A percentile compares a stretch with the other conserved stretches of the same genome.
These are phyloP conservation scores for Phyllostomus hastatus DNA, from an alignment of 2,113 vertebrate species.

Conservation along the genomic window DNA sequence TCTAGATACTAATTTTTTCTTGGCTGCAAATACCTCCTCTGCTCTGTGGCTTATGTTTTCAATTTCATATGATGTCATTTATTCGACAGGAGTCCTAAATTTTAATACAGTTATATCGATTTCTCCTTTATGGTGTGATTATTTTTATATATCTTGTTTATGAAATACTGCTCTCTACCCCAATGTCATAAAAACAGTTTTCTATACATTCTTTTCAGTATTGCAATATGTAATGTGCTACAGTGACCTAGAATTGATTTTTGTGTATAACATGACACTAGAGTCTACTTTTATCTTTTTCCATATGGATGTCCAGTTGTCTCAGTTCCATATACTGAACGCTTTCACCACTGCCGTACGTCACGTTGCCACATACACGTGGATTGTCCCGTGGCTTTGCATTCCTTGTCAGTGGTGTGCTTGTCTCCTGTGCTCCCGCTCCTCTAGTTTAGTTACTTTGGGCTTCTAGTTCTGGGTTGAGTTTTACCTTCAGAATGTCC, in stretches of 20 bases:
- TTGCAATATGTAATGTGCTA: not conserved
- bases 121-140: not conserved
- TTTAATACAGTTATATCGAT: not conserved
- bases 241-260: not conserved
- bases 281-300: not conserved
- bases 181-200: not conserved
- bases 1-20: not conserved
- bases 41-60: not conserved
- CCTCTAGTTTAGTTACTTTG: not conserved
- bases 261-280: not conserved
- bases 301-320: not conserved
- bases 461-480: not conserved
- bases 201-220: not conserved
- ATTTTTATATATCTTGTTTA: not conserved
- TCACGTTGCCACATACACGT: fast-evolving
- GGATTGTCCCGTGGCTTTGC: not conserved
- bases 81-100: not conserved
- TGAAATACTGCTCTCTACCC: not conserved
- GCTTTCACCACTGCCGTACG: not conserved
- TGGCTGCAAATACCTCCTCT: not conserved
- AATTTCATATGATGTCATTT: not conserved
- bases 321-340: not conserved
- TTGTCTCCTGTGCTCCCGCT: not conserved
- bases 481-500: not conserved
- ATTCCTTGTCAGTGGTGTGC: not conserved